Percentiles rank a stretch among this genome's conserved stretches.
These are phyloP conservation scores for Xanthia togata DNA, from an alignment of 2,888 invertebrate species.

Conservation along the genomic window DNA sequence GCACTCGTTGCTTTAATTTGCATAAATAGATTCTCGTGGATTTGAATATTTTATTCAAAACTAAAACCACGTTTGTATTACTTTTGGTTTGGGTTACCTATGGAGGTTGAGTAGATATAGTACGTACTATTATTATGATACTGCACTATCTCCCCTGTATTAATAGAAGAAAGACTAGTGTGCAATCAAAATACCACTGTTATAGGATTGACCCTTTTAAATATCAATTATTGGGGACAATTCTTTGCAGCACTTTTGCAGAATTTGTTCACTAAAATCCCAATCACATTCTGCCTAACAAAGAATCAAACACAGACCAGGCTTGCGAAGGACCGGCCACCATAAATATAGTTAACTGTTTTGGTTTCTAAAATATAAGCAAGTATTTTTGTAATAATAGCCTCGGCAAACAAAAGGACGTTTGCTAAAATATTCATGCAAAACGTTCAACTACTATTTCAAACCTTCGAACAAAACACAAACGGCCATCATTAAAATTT, in stretches of 20 bases:
- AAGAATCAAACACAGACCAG: background rate
- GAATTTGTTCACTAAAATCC: background rate
- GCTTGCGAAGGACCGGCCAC: background rate
- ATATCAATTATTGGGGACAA: background rate
- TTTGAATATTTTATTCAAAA: constrained; percentile 48
- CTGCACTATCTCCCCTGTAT: no score
- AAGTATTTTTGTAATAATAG: constrained; percentile 20
- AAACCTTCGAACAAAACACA: constrained; percentile 42
- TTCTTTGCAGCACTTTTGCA: background rate
- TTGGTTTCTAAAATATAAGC: constrained; percentile 19
- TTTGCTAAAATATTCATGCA: constrained; percentile 44
- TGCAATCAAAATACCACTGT: background rate
- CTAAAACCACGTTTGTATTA: constrained; percentile 24
- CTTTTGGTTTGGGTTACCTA: constrained; percentile 11
- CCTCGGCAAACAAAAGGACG: constrained; percentile 31
- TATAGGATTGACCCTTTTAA: background rate
- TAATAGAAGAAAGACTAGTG: background rate
- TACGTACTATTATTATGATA: background rate
- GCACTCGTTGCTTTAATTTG: constrained; percentile 49
- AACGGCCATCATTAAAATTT: constrained; percentile 51
- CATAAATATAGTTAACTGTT: constrained; percentile 6
- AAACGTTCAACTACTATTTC: constrained; percentile 38
- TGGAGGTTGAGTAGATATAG: background rate
- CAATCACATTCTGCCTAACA: background rate
- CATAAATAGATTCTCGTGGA: constrained; percentile 39